Base-by-base conservation (phyloP, 2,888 invertebrate genomes). In the Eledone cirrhosa region DNA sequence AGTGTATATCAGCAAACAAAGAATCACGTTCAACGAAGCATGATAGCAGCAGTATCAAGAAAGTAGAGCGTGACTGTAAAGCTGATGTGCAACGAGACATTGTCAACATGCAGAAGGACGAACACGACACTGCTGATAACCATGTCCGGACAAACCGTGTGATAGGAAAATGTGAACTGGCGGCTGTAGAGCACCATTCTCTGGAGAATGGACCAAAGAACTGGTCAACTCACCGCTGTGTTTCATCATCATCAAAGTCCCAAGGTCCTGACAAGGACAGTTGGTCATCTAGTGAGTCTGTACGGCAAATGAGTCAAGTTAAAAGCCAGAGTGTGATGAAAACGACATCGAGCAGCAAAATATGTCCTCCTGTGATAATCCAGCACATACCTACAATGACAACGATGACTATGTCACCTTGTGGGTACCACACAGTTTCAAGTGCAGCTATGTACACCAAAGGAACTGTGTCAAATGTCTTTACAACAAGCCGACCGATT, bases 331-430 rank as follows among this genome's bases (percentile, higher is more conserved):
- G 33, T 24, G 48, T 76, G 29, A 48, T 76, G 48, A 76, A 76
- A 29, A 47, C 48, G 22, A 41, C 76, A 29, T 76, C 76, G 24
- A 47, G 47, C 22, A 48, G 76, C 47, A 47, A 76, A 76, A 47
- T 76, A 27, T 76, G 76, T 24, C 76, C 76, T 19, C 27, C 76
- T 76, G 76, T 76, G 76, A 76, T 76, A 76, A 24, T 48, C 19
- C 76, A 76, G 48, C 41, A 76, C 13, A 47, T 48, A 31, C 76
- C 76, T 24, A 76, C 76, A 76, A 48, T 76, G 76, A 76, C 76
- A 11, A 47, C 76, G 16, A 76, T 76, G 76, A 76, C 76, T 13
- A 47, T 76, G 47, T 48, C 76, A 47, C 24, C 76, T 24, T 48
- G 48, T 48, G 48, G 48, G n/a, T 76, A 48, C 22, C 76, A 48